These are phyloP conservation scores for Lasioglossum villosulum DNA, from an alignment of 2,888 invertebrate genomes.

Conservation along the genomic window DNA sequence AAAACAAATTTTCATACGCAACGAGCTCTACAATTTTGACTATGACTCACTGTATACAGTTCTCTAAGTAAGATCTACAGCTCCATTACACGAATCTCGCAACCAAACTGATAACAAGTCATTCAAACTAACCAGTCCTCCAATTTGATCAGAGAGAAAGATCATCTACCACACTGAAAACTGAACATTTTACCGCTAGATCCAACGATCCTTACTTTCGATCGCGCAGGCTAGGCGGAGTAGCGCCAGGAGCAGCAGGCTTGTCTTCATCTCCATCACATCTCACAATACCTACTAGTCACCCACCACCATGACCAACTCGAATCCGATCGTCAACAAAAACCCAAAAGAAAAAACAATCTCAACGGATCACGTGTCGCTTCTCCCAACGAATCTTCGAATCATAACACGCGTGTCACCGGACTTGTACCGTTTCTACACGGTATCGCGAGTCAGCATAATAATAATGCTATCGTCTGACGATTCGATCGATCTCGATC, in stretches of 20 bases:
- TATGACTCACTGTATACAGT: not conserved
- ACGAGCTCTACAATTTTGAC: no score
- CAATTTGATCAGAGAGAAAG: not conserved
- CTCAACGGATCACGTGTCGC: not conserved
- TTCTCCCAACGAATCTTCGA: slow-evolving; percentile 9
- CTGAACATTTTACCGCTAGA: not conserved
- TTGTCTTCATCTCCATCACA: slow-evolving; percentile 78
- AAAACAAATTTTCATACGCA: not conserved
- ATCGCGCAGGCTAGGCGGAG: slow-evolving; percentile 75
- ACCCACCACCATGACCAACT: slow-evolving; percentile 8
- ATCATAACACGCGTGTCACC: slow-evolving; percentile 17
- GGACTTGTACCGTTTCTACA: not conserved
- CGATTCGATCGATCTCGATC: slow-evolving; percentile 24
- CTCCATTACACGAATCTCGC: not conserved
- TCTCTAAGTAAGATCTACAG: not conserved
- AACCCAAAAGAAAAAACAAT: not conserved
- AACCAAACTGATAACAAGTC: not conserved
- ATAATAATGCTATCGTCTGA: not conserved
- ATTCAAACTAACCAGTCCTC: not conserved
- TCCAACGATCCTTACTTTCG: slow-evolving; percentile 71
- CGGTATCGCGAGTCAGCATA: slow-evolving; percentile 18
- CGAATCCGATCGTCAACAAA: not conserved
- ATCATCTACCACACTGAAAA: not conserved
- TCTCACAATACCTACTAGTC: slow-evolving; percentile 63
- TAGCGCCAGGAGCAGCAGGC: slow-evolving; percentile 75